Evolutionary conservation across 2,113 vertebrate species (phyloP).

Genomic region (Macrotis lagotis): DNA sequence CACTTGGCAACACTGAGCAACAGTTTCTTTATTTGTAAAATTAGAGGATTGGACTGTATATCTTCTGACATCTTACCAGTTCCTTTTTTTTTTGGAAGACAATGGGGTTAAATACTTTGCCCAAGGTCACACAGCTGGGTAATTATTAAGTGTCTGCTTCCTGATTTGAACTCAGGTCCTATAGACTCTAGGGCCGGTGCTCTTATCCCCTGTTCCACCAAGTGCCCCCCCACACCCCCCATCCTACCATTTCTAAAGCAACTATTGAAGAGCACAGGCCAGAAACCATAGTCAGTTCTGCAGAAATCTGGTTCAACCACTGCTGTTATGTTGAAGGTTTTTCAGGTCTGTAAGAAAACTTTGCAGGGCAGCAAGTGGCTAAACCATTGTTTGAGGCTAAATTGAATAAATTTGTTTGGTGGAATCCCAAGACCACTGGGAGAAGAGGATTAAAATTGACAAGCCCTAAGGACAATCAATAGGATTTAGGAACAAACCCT

Average conservation of each 20-base stretch:
- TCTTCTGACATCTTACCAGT: neutral
- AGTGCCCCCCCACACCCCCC: no score
- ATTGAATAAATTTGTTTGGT: neutral
- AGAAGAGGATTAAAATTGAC: neutral
- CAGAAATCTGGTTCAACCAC: neutral
- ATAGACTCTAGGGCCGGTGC: no score
- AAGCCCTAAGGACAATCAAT: neutral
- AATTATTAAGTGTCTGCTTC: no score
- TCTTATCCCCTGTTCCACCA: no score
- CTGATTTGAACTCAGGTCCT: no score
- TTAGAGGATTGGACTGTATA: neutral
- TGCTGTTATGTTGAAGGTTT: neutral
- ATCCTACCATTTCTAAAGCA: neutral
- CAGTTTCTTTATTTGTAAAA: neutral
- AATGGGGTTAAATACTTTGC: no score
- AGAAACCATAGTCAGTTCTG: neutral
- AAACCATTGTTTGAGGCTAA: neutral
- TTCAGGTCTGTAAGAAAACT: neutral
- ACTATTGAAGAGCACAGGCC: neutral
- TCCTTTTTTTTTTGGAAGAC: no score
- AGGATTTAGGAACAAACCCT: neutral
- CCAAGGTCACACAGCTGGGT: no score
- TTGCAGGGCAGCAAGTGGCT: neutral
- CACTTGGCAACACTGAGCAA: neutral
- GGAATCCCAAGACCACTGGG: neutral